Evolutionary conservation across 2,797 vertebrate species (phyloP), one percentile per base, ranked within the genome.

Genomic region (Enteromius unitaeniatus): DNA sequence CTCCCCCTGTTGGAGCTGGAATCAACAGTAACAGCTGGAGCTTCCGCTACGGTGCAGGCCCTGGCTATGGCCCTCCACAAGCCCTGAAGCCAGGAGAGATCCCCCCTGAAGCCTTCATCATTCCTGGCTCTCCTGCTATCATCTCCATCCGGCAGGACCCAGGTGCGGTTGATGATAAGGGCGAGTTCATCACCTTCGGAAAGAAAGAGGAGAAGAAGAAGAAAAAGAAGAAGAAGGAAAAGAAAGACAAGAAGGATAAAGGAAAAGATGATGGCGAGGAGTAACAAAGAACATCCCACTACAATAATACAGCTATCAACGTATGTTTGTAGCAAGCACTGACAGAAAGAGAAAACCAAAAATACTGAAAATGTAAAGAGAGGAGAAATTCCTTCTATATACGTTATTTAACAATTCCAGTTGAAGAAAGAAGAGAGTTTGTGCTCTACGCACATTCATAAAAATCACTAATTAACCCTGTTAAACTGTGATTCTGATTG

Each of bases 171-270:
- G 97, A 95, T 86, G 97, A 98, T 93, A 99, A 99, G 95, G 97
- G 96, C 90, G 97, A 99, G 94, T 99, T 99, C 95, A 99, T 99
- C 93, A 98, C 97, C 93, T 99, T 99, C 86, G 98, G 98, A 93
- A 99, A 99, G 94, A 99, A 99, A 91, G 97, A 99, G 76, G 98
- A 99, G 83, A 99, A 99, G 96, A 99, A 99, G 94, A 99, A 99
- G 94, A 99, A 99, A 90, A 99, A 99, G 94, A 99, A 99, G 96
- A 99, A 99, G 97, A 98, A 98, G 94, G 97, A 98, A 76, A 98
- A 98, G 95, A 98, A 98, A 91, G 97, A 99, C 91, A 99, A 99
- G 93, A 98, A 97, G 91, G 97, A 98, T 47, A 98, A 98, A 92
- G 97, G 96, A 89, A 97, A 97, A 93, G 97, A 97, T 90, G 97